Conservation (phyloP, 2,113 vertebrate genomes). For the Zonotrichia leucophrys region DNA sequence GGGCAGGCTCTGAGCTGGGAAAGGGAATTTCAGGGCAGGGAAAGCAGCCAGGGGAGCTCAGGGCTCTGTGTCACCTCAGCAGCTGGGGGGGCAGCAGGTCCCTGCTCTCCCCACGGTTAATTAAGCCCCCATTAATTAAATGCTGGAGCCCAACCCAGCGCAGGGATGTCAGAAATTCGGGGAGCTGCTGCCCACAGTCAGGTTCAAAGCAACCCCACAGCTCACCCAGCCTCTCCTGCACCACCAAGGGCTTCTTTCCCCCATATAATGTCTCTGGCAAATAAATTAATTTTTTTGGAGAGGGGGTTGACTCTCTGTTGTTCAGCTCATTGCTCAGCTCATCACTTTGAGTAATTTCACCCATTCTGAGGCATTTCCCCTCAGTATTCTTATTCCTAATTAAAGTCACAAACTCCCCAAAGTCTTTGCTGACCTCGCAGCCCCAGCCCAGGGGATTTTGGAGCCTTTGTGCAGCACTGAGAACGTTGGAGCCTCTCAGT, state of each 20-base stretch:
- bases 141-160: background rate
- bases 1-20: background rate
- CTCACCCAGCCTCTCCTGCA: background rate
- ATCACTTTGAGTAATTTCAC: background rate
- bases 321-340: background rate
- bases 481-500: accelerated
- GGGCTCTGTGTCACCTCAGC: background rate
- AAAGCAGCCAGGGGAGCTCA: background rate
- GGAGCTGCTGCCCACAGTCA: background rate
- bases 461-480: background rate
- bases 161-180: accelerated
- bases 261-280: background rate
- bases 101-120: background rate
- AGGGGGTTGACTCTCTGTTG: background rate
- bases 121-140: background rate
- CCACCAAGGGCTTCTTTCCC: accelerated
- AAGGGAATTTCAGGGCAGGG: background rate
- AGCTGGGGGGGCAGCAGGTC: background rate
- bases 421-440: background rate
- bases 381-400: background rate
- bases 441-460: background rate
- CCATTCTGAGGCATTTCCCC: background rate
- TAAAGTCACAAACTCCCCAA: background rate
- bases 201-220: background rate
- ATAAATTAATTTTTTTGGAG: background rate